phyloP scores from a whole-genome alignment of 2,797 vertebrate species.

The Phylloscopus collybita region DNA sequence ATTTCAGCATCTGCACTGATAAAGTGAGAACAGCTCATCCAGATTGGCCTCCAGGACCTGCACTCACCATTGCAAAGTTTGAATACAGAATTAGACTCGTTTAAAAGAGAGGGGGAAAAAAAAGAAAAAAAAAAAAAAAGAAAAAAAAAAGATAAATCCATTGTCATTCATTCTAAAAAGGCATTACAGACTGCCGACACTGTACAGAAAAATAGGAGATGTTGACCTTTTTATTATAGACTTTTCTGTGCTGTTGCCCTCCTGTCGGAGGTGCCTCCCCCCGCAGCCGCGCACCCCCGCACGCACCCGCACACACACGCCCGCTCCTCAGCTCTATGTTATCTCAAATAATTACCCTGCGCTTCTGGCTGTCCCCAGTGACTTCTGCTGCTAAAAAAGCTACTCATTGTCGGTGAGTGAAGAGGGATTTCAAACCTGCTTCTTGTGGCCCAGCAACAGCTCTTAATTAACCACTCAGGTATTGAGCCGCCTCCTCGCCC shows the following conservation, averaged over 20 bases:
- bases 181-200: constrained; percentile 87
- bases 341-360: constrained; percentile 98
- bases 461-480: constrained; percentile 99
- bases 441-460: constrained; percentile 94
- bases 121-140: neutral
- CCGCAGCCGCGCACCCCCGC: constrained; percentile 24
- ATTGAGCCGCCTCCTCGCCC: constrained; percentile 91
- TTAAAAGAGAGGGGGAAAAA: neutral
- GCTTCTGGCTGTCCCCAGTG: constrained; percentile 92
- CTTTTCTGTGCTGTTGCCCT: constrained; percentile 78
- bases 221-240: constrained; percentile 95
- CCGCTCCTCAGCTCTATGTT: constrained; percentile 87
- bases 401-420: constrained; percentile 86
- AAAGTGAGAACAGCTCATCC: constrained; percentile 89
- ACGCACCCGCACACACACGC: constrained; percentile 38
- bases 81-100: constrained; percentile 92
- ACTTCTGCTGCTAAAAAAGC: constrained; percentile 85
- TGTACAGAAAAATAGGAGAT: constrained; percentile 86
- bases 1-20: constrained; percentile 82
- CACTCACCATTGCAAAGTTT: constrained; percentile 84
- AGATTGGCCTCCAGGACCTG: constrained; percentile 82
- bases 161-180: constrained; percentile 91
- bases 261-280: constrained; percentile 80
- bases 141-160: constrained; percentile 71
- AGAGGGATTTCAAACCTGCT: constrained; percentile 93